Conservation (phyloP, 2,888 invertebrate species). For the Scaptomyza tumidula region DNA sequence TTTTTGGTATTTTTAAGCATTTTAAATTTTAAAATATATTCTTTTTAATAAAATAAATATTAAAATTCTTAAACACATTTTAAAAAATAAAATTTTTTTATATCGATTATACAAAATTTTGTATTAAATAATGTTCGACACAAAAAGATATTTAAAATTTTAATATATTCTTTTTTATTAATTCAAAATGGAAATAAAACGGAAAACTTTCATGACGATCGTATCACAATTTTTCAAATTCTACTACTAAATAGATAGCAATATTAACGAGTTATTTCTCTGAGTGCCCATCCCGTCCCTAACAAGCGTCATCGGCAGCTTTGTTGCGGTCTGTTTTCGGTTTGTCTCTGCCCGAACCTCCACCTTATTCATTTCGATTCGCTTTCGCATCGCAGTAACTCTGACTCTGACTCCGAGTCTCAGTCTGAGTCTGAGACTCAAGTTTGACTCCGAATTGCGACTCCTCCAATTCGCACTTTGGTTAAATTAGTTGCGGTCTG, state of each 20-base stretch:
- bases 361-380: slow-evolving; percentile 19
- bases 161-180: too few species aligned
- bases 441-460: slow-evolving; percentile 73
- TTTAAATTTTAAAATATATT: too few species aligned
- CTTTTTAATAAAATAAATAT: too few species aligned
- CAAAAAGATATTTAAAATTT: too few species aligned
- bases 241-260: background rate
- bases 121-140: too few species aligned
- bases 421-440: slow-evolving; percentile 40
- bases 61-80: too few species aligned
- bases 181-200: too few species aligned
- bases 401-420: slow-evolving; percentile 17
- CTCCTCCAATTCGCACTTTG: slow-evolving; percentile 82
- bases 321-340: slow-evolving; percentile 78
- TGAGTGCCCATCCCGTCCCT: slow-evolving; percentile 39
- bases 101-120: too few species aligned
- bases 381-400: slow-evolving; percentile 16
- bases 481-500: slow-evolving; percentile 80
- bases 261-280: background rate
- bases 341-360: slow-evolving; percentile 57
- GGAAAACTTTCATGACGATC: too few species aligned
- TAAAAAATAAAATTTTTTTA: too few species aligned
- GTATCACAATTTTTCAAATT: too few species aligned
- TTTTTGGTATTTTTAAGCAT: too few species aligned
- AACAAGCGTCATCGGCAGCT: slow-evolving; percentile 73